Conservation (phyloP, 2,113 vertebrate genomes). For the Anarhynchus alexandrinus region DNA sequence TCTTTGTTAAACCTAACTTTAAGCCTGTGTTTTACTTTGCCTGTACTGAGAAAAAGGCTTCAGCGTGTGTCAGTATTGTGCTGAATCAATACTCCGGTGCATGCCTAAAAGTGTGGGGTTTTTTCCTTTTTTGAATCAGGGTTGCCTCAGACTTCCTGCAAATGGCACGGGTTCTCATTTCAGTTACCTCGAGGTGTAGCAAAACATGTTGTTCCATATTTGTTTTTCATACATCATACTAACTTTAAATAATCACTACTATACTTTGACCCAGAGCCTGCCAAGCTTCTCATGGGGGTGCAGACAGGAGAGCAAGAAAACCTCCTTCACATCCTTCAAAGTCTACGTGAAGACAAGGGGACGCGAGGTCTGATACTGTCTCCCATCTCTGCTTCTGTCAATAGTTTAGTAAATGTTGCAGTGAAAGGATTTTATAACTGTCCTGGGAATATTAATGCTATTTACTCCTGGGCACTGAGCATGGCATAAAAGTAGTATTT, state of each 20-base stretch:
- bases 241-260: neutral
- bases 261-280: neutral
- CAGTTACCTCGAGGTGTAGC: neutral
- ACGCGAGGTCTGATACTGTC: neutral
- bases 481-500: neutral
- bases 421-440: neutral
- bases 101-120: neutral
- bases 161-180: neutral
- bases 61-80: neutral
- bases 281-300: neutral
- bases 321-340: neutral
- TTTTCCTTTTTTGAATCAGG: accelerated
- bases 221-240: neutral
- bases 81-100: neutral
- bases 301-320: neutral
- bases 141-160: neutral
- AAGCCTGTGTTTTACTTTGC: neutral
- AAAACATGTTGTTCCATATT: neutral
- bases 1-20: neutral
- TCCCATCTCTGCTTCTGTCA: neutral
- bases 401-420: neutral
- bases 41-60: neutral
- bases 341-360: neutral
- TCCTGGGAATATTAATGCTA: neutral
- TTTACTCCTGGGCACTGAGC: neutral